Evolutionary conservation across 2,113 vertebrate genomes (phyloP).

Genomic region (rabbit (Oryctolagus cuniculus)): DNA sequence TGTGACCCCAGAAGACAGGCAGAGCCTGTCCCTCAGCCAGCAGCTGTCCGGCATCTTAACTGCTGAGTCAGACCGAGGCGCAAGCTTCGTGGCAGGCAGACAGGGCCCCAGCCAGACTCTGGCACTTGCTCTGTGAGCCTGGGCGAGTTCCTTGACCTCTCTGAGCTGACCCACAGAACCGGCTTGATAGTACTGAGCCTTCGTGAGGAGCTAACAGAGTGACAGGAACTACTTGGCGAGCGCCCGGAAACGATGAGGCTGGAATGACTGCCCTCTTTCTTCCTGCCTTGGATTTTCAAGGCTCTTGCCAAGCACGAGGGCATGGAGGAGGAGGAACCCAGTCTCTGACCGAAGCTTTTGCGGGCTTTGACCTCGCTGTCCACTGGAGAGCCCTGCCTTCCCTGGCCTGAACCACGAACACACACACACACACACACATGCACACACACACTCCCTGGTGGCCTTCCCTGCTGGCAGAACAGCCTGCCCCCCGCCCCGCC

Average conservation of each 20-base stretch:
- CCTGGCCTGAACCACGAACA: neutral
- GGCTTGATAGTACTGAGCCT: neutral
- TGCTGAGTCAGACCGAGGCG: too few relatives aligned
- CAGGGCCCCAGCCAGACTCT: neutral
- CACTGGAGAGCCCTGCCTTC: neutral
- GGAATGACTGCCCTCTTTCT: too few relatives aligned
- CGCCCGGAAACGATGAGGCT: neutral
- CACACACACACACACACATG: fast-evolving
- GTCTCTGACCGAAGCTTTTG: neutral
- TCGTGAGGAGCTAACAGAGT: neutral
- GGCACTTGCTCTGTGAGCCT: neutral
- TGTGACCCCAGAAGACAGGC: neutral
- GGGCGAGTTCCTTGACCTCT: neutral
- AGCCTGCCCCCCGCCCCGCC: neutral
- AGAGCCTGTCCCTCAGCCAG: too few relatives aligned
- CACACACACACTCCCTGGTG: neutral
- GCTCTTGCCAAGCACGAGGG: neutral
- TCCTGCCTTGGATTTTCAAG: neutral
- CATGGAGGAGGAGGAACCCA: neutral
- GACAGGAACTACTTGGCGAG: neutral
- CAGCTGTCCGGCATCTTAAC: neutral
- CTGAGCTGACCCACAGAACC: neutral
- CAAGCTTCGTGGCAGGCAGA: neutral
- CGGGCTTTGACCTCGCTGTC: neutral
- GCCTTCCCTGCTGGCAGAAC: neutral